phyloP scores from a whole-genome alignment of 1,140 invertebrate genomes.

The Plectrocnemia conspersa region DNA sequence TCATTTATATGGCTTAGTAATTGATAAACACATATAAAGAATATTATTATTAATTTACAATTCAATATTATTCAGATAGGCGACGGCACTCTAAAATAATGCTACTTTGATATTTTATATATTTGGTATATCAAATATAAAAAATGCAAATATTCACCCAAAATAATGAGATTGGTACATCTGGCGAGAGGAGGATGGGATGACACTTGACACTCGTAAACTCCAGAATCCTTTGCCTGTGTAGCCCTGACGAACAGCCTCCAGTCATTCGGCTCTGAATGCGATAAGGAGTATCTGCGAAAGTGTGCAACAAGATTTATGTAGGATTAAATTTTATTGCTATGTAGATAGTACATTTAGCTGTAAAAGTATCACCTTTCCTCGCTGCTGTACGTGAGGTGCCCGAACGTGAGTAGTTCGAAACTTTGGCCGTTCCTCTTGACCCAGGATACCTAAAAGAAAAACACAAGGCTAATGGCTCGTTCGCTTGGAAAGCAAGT shows the following conservation, averaged over 20 bases:
- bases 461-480: too few relatives aligned
- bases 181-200: constrained; percentile 70
- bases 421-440: constrained; percentile 30
- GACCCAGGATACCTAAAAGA: constrained; percentile 33
- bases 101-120: too few relatives aligned
- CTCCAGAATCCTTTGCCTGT: constrained; percentile 67
- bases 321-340: constrained; percentile 4
- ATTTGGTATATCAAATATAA: too few relatives aligned
- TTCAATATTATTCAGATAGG: too few relatives aligned
- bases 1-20: too few relatives aligned
- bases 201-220: constrained; percentile 77
- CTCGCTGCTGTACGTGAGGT: constrained; percentile 33
- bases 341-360: not conserved
- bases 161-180: constrained; percentile 66
- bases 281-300: constrained; percentile 59
- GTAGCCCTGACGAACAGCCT: constrained; percentile 66
- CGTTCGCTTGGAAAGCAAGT: too few relatives aligned
- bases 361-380: constrained; percentile 22
- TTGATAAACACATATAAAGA: too few relatives aligned
- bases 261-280: constrained; percentile 73
- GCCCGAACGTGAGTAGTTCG: constrained; percentile 32
- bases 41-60: too few relatives aligned
- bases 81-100: too few relatives aligned
- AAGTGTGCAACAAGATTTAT: not conserved
- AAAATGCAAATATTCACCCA: constrained; percentile 69